Evolutionary conservation across 2,888 invertebrate species (phyloP).

Genomic region (Epicampocera succincta): DNA sequence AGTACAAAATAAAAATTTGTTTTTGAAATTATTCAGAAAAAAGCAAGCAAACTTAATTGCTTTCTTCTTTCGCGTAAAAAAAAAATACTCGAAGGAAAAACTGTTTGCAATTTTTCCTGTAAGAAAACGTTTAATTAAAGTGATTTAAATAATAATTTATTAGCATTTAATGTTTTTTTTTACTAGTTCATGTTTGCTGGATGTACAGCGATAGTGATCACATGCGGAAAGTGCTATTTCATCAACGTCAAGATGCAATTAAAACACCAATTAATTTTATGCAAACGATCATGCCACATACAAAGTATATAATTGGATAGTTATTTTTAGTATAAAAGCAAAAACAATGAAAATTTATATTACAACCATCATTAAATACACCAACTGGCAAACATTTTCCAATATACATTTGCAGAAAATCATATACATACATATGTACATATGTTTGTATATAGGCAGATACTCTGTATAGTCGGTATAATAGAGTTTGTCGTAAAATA

Average conservation of each 20-base stretch:
- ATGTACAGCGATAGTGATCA: constrained; percentile 48
- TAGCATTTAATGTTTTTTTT: constrained; percentile 33
- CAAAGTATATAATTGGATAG: constrained; percentile 52
- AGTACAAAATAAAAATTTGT: not conserved
- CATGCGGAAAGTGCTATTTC: constrained; percentile 66
- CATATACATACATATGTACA: too few relatives aligned
- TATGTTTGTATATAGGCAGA: too few relatives aligned
- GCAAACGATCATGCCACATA: constrained; percentile 67
- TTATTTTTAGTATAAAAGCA: constrained; percentile 37
- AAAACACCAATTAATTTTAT: constrained; percentile 71
- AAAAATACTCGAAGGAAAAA: not conserved
- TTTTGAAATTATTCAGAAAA: not conserved
- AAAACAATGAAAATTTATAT: constrained; percentile 15
- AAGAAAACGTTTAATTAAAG: constrained; percentile 24
- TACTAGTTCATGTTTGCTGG: constrained; percentile 16
- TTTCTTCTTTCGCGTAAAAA: not conserved
- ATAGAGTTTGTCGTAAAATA: too few relatives aligned
- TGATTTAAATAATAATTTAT: constrained; percentile 41
- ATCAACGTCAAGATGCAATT: constrained; percentile 70
- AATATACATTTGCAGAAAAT: not conserved
- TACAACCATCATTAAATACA: constrained; percentile 5
- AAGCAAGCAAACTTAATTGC: not conserved
- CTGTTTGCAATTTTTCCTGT: constrained; percentile 3
- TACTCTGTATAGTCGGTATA: too few relatives aligned
- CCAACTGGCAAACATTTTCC: not conserved